A percentile compares a stretch with the other conserved stretches of the same genome.
Evolutionary conservation across 2,797 vertebrate species (phyloP).

Genomic region (Ciconia nigra): DNA sequence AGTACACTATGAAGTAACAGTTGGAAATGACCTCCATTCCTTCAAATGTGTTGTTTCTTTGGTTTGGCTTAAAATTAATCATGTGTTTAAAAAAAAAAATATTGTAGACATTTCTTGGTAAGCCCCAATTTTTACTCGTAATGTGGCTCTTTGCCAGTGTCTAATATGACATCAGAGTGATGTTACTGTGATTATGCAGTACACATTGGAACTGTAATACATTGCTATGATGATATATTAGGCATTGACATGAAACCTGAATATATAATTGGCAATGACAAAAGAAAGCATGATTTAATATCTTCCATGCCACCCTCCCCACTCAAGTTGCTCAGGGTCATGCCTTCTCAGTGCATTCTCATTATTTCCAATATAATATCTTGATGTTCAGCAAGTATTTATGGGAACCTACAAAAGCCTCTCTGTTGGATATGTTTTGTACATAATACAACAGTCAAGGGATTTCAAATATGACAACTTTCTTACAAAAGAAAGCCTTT

Average conservation of each 20-base stretch:
- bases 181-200: conserved; percentile 21
- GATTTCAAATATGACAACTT: not conserved
- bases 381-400: not conserved
- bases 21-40: conserved; percentile 54
- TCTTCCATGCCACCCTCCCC: not conserved
- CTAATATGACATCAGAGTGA: conserved; percentile 57
- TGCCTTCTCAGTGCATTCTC: not conserved
- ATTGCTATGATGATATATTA: conserved; percentile 41
- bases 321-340: not conserved
- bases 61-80: conserved; percentile 67
- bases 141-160: conserved; percentile 5
- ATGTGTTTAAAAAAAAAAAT: not conserved
- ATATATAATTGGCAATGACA: conserved; percentile 53
- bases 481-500: not conserved
- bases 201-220: not conserved
- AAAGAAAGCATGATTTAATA: conserved; percentile 56
- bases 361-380: conserved; percentile 36
- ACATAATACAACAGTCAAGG: not conserved
- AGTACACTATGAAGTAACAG: conserved; percentile 56
- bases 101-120: not conserved
- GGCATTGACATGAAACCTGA: conserved; percentile 17
- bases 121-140: conserved; percentile 5
- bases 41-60: conserved; percentile 61
- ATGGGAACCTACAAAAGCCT: not conserved
- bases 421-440: not conserved